Evolutionary conservation across 2,888 invertebrate genomes (phyloP).

Genomic region (Deilephila elpenor): DNA sequence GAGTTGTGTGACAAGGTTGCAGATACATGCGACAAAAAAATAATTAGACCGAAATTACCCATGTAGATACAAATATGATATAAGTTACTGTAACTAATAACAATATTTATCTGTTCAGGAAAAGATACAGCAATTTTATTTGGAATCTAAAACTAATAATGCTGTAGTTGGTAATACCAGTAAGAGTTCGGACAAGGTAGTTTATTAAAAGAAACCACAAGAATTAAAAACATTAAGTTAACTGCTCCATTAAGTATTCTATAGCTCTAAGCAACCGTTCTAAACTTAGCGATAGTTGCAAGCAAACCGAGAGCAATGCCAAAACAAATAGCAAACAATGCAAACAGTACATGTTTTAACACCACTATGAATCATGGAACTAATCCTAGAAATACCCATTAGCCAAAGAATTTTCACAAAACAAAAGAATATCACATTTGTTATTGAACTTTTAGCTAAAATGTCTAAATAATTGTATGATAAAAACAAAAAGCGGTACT

Average conservation of each 20-base stretch:
- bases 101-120: not conserved
- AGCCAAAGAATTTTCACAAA: not conserved
- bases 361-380: conserved; percentile 11
- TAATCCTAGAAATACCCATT: conserved; percentile 10
- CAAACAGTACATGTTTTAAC: conserved; percentile 21
- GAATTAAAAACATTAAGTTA: not conserved
- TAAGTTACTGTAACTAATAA: not conserved
- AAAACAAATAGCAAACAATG: conserved; percentile 22
- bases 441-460: not conserved
- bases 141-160: not conserved
- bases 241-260: not conserved
- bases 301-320: conserved; percentile 25
- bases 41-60: not conserved
- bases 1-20: conserved; percentile 46
- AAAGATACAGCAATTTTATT: not conserved
- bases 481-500: too few species aligned
- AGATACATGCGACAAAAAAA: conserved; percentile 7
- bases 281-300: conserved; percentile 20
- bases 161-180: not conserved
- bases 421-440: not conserved
- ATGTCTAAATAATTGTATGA: too few species aligned
- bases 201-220: not conserved
- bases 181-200: too few species aligned
- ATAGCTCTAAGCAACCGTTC: not conserved
- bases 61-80: not conserved